phyloP scores from a whole-genome alignment of 2,113 vertebrate genomes.

The Edolisoma coerulescens region DNA sequence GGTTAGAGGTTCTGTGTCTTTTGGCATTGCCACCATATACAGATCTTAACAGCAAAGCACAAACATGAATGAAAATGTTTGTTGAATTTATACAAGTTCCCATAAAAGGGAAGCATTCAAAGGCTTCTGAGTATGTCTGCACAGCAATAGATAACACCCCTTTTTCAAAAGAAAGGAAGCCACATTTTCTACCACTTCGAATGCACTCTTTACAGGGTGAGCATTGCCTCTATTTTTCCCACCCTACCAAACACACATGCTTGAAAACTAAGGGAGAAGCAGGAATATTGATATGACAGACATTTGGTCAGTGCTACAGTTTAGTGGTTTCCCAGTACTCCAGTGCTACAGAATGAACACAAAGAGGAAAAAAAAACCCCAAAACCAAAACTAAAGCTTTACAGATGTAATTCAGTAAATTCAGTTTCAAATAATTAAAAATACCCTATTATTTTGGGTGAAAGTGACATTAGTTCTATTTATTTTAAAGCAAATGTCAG shows the following conservation, averaged over 20 bases:
- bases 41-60: slow-evolving; percentile 7
- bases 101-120: neutral
- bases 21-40: neutral
- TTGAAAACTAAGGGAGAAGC: slow-evolving; percentile 71
- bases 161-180: slow-evolving; percentile 69
- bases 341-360: slow-evolving; percentile 52
- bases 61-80: neutral
- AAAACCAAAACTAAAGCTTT: slow-evolving; percentile 26
- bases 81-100: neutral
- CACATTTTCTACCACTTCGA: slow-evolving; percentile 44
- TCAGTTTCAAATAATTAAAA: neutral
- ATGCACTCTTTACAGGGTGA: slow-evolving; percentile 42
- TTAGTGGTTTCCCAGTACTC: slow-evolving; percentile 44
- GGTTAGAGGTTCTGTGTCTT: neutral
- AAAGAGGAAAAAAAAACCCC: neutral
- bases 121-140: slow-evolving; percentile 63
- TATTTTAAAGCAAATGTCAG: slow-evolving; percentile 60
- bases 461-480: slow-evolving; percentile 42
- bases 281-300: slow-evolving; percentile 54
- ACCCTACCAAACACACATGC: slow-evolving; percentile 69
- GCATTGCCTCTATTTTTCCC: slow-evolving; percentile 28
- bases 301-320: slow-evolving; percentile 15
- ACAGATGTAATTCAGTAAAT: neutral
- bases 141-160: slow-evolving; percentile 76
- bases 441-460: neutral